A percentile compares a stretch with the other conserved stretches of the same genome.
These are phyloP conservation scores for Sphenopsis melanotis DNA, from an alignment of 2,797 vertebrate species.

Conservation along the genomic window DNA sequence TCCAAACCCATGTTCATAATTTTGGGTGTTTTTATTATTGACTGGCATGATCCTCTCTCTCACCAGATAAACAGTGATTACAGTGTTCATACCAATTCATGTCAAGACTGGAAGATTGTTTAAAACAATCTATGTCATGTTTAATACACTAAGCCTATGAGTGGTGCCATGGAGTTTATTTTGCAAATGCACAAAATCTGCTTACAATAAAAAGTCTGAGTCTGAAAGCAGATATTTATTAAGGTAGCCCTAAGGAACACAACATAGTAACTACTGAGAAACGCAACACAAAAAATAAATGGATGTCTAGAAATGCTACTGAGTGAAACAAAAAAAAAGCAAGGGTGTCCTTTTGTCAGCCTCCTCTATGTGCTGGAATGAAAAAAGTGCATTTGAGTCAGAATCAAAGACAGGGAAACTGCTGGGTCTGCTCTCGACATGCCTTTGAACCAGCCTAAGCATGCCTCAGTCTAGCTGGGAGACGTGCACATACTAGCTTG, in stretches of 20 bases:
- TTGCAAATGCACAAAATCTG: slow-evolving; percentile 7
- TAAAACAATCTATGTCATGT: neutral
- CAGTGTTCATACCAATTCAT: neutral
- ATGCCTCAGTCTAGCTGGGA: neutral
- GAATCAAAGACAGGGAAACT: slow-evolving; percentile 45
- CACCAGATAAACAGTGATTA: neutral
- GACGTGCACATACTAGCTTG: slow-evolving; percentile 3
- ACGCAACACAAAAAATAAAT: neutral
- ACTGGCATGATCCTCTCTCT: neutral
- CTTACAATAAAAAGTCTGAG: neutral
- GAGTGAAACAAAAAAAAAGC: neutral
- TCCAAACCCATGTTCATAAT: neutral
- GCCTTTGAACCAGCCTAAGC: slow-evolving; percentile 56
- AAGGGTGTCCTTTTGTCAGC: neutral
- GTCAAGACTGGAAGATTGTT: slow-evolving; percentile 13
- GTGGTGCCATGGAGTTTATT: slow-evolving; percentile 17
- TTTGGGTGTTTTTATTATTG: neutral
- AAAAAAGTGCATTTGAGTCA: slow-evolving; percentile 7
- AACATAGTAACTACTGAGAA: neutral
- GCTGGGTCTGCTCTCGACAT: slow-evolving; percentile 2
- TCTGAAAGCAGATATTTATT: slow-evolving; percentile 2
- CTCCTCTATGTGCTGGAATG: neutral
- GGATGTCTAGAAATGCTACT: neutral
- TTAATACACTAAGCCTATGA: slow-evolving; percentile 7
- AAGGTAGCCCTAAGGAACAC: neutral